These are phyloP conservation scores for Baronia brevicornis DNA, from an alignment of 2,888 invertebrate genomes.

Conservation along the genomic window DNA sequence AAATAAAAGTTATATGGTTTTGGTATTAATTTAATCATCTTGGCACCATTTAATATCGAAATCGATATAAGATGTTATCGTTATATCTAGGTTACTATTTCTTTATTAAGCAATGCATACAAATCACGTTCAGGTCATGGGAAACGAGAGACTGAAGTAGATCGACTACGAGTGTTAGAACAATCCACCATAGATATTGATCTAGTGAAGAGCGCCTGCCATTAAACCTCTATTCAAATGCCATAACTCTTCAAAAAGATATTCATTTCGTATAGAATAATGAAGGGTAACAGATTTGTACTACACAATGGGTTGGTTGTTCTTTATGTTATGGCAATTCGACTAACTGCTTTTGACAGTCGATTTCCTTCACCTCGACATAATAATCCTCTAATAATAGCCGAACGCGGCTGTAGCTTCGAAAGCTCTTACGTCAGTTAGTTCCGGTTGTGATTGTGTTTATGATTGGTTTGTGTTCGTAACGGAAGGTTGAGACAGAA, in stretches of 20 bases:
- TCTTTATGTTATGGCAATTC: slow-evolving; percentile 9
- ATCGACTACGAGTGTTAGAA: slow-evolving; percentile 12
- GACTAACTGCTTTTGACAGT: slow-evolving; percentile 12
- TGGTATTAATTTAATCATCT: too few relatives aligned
- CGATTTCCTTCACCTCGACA: slow-evolving; percentile 7
- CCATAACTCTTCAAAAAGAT: slow-evolving; percentile 11
- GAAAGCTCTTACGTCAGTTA: slow-evolving; percentile 6
- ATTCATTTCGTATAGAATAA: slow-evolving; percentile 11
- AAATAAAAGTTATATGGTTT: too few relatives aligned
- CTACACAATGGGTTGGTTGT: slow-evolving; percentile 9
- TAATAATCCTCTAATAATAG: slow-evolving; percentile 6
- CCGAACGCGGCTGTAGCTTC: too few relatives aligned
- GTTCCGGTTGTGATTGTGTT: slow-evolving; percentile 5
- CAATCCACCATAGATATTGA: slow-evolving; percentile 10
- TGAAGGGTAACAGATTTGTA: slow-evolving; percentile 12
- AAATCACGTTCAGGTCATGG: slow-evolving; percentile 6
- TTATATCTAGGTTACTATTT: too few relatives aligned
- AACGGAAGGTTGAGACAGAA: neutral
- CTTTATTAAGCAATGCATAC: too few relatives aligned
- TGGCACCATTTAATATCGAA: too few relatives aligned
- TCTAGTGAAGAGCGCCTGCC: slow-evolving; percentile 13
- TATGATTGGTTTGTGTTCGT: neutral
- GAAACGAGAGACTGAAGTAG: slow-evolving; percentile 3
- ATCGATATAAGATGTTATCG: too few relatives aligned
- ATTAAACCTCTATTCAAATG: slow-evolving; percentile 12